Conservation (phyloP, 2,797 vertebrate species). For the Hapalemur alaotrensis region DNA sequence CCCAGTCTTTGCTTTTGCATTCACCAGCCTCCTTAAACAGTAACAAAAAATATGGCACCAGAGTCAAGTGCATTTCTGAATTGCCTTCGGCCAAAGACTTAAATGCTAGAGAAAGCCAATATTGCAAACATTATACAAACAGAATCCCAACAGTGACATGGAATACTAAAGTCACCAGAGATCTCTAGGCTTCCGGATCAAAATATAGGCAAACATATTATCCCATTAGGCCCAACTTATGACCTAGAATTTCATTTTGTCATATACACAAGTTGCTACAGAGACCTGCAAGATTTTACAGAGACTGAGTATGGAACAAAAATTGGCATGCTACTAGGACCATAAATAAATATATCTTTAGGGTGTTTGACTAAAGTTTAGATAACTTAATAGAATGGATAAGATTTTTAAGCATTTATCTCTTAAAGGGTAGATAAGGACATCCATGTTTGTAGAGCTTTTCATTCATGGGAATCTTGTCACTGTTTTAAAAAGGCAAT, state of each 20-base stretch:
- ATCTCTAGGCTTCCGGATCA: background rate
- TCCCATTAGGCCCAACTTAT: slow-evolving; percentile 62
- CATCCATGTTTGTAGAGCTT: slow-evolving; percentile 54
- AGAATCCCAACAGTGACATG: background rate
- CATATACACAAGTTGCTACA: slow-evolving; percentile 45
- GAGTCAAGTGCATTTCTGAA: background rate
- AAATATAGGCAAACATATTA: background rate
- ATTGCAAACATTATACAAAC: background rate
- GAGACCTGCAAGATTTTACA: background rate
- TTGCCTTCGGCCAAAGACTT: background rate
- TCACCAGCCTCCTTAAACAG: background rate
- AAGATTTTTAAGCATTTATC: slow-evolving; percentile 58
- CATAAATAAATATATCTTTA: slow-evolving; percentile 30
- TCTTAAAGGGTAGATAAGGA: slow-evolving; percentile 61
- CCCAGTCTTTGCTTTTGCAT: background rate
- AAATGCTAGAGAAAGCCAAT: background rate
- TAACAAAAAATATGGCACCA: background rate
- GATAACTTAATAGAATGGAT: slow-evolving; percentile 45
- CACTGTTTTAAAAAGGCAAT: background rate
- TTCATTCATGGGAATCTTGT: slow-evolving; percentile 43
- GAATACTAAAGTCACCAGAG: background rate
- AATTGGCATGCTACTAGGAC: slow-evolving; percentile 28
- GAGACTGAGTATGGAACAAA: slow-evolving; percentile 9
- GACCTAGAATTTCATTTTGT: slow-evolving; percentile 40
- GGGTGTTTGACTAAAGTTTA: slow-evolving; percentile 55